phyloP scores from a whole-genome alignment of 1,140 invertebrate species.

The Drosophila ananassae region DNA sequence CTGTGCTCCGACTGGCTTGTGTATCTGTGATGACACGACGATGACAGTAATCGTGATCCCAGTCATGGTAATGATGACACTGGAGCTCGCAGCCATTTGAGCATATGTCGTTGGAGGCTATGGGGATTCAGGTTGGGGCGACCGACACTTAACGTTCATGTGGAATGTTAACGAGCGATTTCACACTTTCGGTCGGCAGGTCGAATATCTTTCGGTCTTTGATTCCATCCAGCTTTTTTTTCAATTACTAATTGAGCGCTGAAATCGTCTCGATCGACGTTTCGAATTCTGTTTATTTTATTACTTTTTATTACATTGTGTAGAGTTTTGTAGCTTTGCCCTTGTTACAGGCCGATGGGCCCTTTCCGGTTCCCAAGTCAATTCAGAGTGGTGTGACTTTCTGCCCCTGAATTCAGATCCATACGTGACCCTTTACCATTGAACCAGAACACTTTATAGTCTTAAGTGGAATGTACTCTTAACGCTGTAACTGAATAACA shows the following conservation, averaged over 20 bases:
- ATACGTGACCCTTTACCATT: conserved; percentile 18
- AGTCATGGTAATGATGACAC: conserved; percentile 75
- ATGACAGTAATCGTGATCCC: conserved; percentile 67
- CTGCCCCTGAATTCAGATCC: background rate
- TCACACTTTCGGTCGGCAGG: conserved; percentile 13
- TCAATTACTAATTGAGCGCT: conserved; percentile 34
- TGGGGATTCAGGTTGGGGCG: conserved; percentile 13
- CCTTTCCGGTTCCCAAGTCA: conserved; percentile 18
- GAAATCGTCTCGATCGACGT: background rate
- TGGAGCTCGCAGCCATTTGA: conserved; percentile 36
- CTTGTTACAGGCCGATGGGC: conserved; percentile 7
- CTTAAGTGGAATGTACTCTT: conserved; percentile 20
- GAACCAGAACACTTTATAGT: conserved; percentile 22
- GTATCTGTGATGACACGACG: conserved; percentile 50
- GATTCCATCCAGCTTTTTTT: conserved; percentile 6
- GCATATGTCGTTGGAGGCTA: conserved; percentile 55
- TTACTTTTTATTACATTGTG: conserved; percentile 16
- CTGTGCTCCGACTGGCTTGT: conserved; percentile 5
- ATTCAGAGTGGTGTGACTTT: conserved; percentile 25
- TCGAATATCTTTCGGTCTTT: background rate
- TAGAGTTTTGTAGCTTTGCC: conserved; percentile 1
- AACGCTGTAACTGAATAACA: background rate
- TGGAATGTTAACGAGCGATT: conserved; percentile 16
- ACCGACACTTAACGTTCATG: conserved; percentile 11
- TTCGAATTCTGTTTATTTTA: conserved; percentile 21